Evolutionary conservation across 2,797 vertebrate genomes (phyloP).

Genomic region (Pangasius larnaudii): DNA sequence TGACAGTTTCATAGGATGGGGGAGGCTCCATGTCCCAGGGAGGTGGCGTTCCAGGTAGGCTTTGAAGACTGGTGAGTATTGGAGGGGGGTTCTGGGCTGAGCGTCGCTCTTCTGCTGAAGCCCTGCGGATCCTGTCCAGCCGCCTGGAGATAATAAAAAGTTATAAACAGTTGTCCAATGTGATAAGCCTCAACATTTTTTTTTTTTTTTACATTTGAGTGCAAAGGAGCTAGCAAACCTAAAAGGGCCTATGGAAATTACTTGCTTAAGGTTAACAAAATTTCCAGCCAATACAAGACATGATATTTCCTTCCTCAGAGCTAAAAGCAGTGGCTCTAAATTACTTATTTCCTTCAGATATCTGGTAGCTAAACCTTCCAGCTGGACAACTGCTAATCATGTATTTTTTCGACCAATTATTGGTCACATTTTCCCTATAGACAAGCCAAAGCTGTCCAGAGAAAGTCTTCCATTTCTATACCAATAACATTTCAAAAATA

Average conservation of each 20-base stretch:
- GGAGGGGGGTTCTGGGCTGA: slow-evolving; percentile 61
- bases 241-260: not conserved
- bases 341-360: not conserved
- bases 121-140: slow-evolving; percentile 79
- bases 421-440: too few relatives aligned
- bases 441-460: not conserved
- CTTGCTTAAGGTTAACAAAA: not conserved
- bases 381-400: not conserved
- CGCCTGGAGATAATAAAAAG: slow-evolving; percentile 62
- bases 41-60: slow-evolving; percentile 65
- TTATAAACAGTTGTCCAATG: not conserved
- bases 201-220: not conserved
- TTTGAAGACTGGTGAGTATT: slow-evolving; percentile 36
- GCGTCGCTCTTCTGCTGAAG: slow-evolving; percentile 70
- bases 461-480: not conserved
- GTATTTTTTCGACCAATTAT: not conserved
- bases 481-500: not conserved
- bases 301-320: not conserved
- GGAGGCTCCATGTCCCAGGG: slow-evolving; percentile 79
- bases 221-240: not conserved
- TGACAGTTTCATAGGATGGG: slow-evolving; percentile 80
- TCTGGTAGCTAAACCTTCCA: not conserved
- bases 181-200: not conserved
- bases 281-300: not conserved
- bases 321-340: not conserved